phyloP scores from a whole-genome alignment of 2,888 invertebrate species.

The Cyrtodaria siliqua region DNA sequence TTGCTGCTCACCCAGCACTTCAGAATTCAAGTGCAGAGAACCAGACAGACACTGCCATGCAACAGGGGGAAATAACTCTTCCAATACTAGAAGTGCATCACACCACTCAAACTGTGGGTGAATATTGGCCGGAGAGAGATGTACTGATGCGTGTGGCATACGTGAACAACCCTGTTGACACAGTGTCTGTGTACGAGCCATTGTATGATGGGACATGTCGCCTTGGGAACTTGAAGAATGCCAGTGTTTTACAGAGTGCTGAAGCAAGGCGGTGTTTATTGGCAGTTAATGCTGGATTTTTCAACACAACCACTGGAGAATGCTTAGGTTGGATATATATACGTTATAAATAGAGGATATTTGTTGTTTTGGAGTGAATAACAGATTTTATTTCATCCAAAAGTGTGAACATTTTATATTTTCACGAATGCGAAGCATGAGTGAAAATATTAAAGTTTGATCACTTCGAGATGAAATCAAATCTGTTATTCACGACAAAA shows the following conservation, averaged over 20 bases:
- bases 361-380: too few species aligned
- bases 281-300: constrained; percentile 86
- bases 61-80: too few species aligned
- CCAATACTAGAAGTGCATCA: constrained; percentile 69
- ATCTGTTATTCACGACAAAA: too few species aligned
- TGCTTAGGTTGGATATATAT: constrained; percentile 82
- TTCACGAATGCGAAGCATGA: too few species aligned
- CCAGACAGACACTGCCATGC: too few species aligned
- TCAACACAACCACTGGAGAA: constrained; percentile 81
- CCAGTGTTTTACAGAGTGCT: constrained; percentile 79
- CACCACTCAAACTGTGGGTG: constrained; percentile 57
- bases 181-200: constrained; percentile 85
- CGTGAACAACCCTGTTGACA: constrained; percentile 80
- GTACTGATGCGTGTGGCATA: constrained; percentile 67
- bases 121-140: constrained; percentile 48
- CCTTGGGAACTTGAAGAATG: constrained; percentile 55
- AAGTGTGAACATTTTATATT: too few species aligned
- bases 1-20: constrained; percentile 29
- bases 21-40: too few species aligned
- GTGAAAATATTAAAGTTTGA: too few species aligned
- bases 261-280: constrained; percentile 77
- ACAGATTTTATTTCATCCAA: too few species aligned
- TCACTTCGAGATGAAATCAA: too few species aligned
- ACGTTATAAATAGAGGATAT: too few species aligned
- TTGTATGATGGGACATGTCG: constrained; percentile 78